Percentiles rank a stretch among this genome's conserved stretches.
These are phyloP conservation scores for Euura lappo DNA, from an alignment of 1,140 invertebrate species.

Conservation along the genomic window DNA sequence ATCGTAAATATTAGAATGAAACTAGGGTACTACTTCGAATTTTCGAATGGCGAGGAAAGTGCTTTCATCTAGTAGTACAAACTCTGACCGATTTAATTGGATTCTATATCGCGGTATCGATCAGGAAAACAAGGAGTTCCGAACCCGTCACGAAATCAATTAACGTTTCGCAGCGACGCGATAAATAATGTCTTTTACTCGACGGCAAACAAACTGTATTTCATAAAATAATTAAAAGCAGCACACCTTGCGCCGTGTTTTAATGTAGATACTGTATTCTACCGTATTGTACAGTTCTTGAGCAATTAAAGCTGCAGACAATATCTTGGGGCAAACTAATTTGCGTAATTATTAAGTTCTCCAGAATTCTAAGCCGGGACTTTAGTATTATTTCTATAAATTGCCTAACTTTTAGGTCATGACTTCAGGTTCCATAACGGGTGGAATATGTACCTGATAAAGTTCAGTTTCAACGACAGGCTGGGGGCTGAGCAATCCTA, in stretches of 20 bases:
- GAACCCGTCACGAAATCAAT: background rate
- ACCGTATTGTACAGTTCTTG: background rate
- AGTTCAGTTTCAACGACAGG: background rate
- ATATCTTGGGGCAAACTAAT: background rate
- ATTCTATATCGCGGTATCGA: too few relatives aligned
- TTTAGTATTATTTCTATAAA: background rate
- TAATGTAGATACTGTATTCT: background rate
- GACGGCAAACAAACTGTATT: background rate
- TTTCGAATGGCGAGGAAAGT: too few relatives aligned
- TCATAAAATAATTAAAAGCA: conserved; percentile 7
- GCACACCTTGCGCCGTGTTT: background rate
- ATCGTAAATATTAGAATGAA: too few relatives aligned
- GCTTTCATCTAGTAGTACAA: too few relatives aligned
- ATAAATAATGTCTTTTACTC: background rate
- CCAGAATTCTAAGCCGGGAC: background rate
- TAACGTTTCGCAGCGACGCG: background rate
- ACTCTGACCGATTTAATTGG: too few relatives aligned
- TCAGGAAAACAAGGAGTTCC: too few relatives aligned
- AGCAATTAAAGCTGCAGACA: background rate
- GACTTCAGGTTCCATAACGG: background rate
- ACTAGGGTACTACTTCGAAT: too few relatives aligned
- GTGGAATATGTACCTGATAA: background rate
- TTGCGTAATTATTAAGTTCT: background rate
- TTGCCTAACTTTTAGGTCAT: background rate
- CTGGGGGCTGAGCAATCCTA: background rate